Conservation (phyloP, 2,113 vertebrate genomes). For the Otus sunia region DNA sequence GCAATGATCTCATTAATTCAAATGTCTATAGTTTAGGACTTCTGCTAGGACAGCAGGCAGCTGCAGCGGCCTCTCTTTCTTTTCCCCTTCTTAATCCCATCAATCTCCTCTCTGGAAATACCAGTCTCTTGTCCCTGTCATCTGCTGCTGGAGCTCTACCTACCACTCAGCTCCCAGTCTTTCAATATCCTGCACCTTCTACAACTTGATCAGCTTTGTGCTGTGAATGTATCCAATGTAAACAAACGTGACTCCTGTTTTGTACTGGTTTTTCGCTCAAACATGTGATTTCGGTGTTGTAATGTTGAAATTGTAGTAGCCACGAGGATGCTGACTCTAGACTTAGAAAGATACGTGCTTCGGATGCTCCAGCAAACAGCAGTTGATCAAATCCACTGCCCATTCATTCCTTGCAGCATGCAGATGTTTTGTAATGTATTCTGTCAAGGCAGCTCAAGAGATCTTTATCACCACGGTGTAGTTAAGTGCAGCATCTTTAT, state of each 20-base stretch:
- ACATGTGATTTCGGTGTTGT: not conserved
- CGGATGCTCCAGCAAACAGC: not conserved
- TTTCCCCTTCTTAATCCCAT: constrained; percentile 32
- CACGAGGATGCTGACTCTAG: not conserved
- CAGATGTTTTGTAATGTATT: not conserved
- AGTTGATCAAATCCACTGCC: not conserved
- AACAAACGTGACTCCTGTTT: not conserved
- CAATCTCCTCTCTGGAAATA: not conserved
- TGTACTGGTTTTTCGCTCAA: not conserved
- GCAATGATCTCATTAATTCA: constrained; percentile 52
- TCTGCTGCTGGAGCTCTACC: not conserved
- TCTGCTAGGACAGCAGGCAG: not conserved
- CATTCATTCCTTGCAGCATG: not conserved
- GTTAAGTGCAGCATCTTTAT: not conserved
- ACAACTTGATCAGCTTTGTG: not conserved
- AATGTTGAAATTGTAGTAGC: not conserved
- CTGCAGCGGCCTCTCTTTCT: not conserved
- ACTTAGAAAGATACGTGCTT: not conserved
- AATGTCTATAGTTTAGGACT: constrained; percentile 16
- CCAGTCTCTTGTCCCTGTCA: not conserved
- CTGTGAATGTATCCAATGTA: not conserved
- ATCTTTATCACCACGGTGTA: not conserved
- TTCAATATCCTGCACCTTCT: not conserved
- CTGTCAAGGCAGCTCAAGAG: not conserved
- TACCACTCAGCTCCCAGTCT: not conserved